phyloP scores from a whole-genome alignment of 2,797 vertebrate species.

The Sebastes cheni region DNA sequence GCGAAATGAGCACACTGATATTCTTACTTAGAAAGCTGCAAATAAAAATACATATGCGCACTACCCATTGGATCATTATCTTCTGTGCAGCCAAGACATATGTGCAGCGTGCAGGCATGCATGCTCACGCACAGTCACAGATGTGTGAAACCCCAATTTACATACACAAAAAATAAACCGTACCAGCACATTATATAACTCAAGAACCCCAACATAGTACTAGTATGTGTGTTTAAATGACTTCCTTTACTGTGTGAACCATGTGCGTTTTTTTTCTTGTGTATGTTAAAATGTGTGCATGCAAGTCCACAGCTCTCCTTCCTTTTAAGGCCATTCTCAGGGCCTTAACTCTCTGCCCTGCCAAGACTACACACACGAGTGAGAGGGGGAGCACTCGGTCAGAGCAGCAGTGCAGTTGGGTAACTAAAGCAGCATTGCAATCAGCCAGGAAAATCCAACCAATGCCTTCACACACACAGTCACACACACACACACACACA shows the following conservation, averaged over 20 bases:
- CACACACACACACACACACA: neutral
- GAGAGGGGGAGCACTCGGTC: slow-evolving; percentile 23
- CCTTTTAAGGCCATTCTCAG: slow-evolving; percentile 83
- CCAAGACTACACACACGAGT: slow-evolving; percentile 69
- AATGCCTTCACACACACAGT: slow-evolving; percentile 37
- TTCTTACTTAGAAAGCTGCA: slow-evolving; percentile 28
- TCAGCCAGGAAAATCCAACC: slow-evolving; percentile 51
- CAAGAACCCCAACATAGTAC: neutral
- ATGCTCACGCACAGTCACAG: slow-evolving; percentile 7
- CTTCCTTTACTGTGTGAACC: slow-evolving; percentile 23
- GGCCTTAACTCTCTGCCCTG: slow-evolving; percentile 50
- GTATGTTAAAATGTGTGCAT: slow-evolving; percentile 61
- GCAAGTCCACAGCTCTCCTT: slow-evolving; percentile 60
- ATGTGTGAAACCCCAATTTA: slow-evolving; percentile 33
- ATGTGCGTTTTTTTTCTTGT: slow-evolving; percentile 17
- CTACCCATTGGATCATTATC: slow-evolving; percentile 3
- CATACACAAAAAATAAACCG: slow-evolving; percentile 27
- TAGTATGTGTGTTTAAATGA: neutral
- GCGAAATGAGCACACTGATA: slow-evolving; percentile 52
- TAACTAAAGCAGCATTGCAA: slow-evolving; percentile 51
- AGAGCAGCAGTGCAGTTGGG: slow-evolving; percentile 47
- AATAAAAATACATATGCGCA: slow-evolving; percentile 27
- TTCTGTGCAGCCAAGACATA: neutral
- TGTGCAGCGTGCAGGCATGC: neutral
- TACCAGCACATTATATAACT: neutral